Percentiles rank a stretch among this genome's conserved stretches.
These are phyloP conservation scores for Parapristionchus giblindavisi DNA, from an alignment of 2,888 invertebrate genomes.

Conservation along the genomic window DNA sequence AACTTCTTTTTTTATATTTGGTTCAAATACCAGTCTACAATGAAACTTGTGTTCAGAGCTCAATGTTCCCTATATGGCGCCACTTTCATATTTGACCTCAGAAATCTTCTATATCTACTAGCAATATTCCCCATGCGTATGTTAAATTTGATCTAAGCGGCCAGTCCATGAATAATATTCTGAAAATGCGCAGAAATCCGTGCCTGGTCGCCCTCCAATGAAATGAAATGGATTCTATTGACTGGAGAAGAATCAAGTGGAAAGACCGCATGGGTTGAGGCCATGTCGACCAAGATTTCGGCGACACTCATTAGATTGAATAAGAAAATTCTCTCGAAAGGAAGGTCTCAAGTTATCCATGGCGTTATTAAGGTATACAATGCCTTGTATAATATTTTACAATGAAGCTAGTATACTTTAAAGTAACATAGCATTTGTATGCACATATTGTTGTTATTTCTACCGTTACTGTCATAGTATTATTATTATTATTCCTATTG, in stretches of 20 bases:
- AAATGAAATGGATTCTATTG: slow-evolving; percentile 20
- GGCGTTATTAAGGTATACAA: neutral
- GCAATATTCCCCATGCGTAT: slow-evolving; percentile 32
- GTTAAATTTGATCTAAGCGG: neutral
- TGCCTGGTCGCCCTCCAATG: neutral
- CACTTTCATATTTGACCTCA: slow-evolving; percentile 17
- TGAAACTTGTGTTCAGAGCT: neutral
- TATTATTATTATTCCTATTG: too few relatives aligned
- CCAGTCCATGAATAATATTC: neutral
- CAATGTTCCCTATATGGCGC: neutral
- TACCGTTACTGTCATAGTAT: too few relatives aligned
- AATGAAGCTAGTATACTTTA: neutral
- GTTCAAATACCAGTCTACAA: too few relatives aligned
- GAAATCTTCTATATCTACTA: slow-evolving; percentile 22
- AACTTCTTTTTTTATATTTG: too few relatives aligned
- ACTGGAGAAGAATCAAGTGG: slow-evolving; percentile 22
- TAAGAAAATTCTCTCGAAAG: slow-evolving; percentile 9
- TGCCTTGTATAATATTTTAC: neutral
- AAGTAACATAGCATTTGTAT: too few relatives aligned
- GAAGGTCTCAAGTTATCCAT: neutral
- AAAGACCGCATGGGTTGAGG: slow-evolving; percentile 29
- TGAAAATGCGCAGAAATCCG: neutral
- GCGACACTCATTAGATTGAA: slow-evolving; percentile 13
- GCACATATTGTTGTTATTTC: too few relatives aligned
- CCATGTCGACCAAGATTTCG: neutral